Base-by-base conservation (phyloP, 2,888 invertebrate species). In the Lasioglossum oenotherae region DNA sequence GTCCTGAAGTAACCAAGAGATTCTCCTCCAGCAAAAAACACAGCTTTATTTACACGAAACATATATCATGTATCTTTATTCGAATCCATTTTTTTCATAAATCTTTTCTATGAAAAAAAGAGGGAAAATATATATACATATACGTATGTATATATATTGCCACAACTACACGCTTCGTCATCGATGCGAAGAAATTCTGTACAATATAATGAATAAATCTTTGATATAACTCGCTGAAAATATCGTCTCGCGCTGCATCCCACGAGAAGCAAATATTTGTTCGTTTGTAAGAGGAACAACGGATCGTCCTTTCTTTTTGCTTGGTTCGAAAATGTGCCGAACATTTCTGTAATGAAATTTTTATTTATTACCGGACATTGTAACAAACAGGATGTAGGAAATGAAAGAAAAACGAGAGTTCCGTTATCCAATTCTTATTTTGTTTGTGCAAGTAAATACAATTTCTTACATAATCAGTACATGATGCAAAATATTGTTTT, bases 401-500 rank as follows among this genome's bases (percentile, higher is more conserved):
- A 27, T 60, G 23, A 69, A 38, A 35, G 67, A 23, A 12, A 5
- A 16, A 12, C 27, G 16, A 74, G 44, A n/a, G 57, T 87, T 80
- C 69, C 73, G 44, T 80, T 87, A 82, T 82, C 73, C 87, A 82
- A 82, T 87, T 86, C 78, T 87, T 87, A 86, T 82, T 86, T 78
- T 49, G 76, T 84, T 87, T 87, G 87, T 87, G 87, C 87, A 87
- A 78, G 80, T 87, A 87, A 87, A 87, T 87, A 87, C 87, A 87
- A 87, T 86, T 72, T 87, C 78, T 82, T 87, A 87, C 86, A 81
- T 87, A 87, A 87, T 81, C 86, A 82, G 78, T 86, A 87, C 86
- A 87, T 82, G 64, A 86, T 86, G 87, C 80, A 87, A 87, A 87
- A 87, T 82, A 86, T 82, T 71, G 71, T 80, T 85, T 85, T 57